These are phyloP conservation scores for Halocynthia aurantium DNA, from an alignment of 23 tunicate genomes.

Conservation along the genomic window DNA sequence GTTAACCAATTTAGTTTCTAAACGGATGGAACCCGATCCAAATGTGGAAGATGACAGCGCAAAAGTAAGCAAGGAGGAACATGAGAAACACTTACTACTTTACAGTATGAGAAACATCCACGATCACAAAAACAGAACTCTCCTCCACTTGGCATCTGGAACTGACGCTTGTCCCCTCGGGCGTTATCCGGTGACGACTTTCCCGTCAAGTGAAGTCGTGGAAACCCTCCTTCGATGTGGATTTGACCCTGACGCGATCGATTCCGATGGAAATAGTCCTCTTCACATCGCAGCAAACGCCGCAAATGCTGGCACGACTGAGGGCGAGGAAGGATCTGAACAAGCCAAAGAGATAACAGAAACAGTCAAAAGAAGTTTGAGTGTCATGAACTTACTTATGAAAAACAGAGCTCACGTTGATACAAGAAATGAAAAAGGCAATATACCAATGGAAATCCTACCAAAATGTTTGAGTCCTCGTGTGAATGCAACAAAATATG, in stretches of 20 bases:
- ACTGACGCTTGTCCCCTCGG: slow-evolving; percentile 67
- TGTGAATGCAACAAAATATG: slow-evolving; percentile 25
- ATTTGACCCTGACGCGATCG: slow-evolving; percentile 54
- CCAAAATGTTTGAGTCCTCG: slow-evolving; percentile 6
- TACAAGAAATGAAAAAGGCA: slow-evolving; percentile 28
- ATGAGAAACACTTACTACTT: slow-evolving; percentile 24
- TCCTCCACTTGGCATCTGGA: slow-evolving; percentile 72
- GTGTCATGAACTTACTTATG: slow-evolving; percentile 33
- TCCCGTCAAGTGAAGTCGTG: slow-evolving; percentile 49
- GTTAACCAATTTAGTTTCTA: slow-evolving; percentile 34
- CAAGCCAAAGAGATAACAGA: not conserved
- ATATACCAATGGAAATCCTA: slow-evolving; percentile 23
- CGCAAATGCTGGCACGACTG: not conserved
- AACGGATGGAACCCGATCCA: not conserved
- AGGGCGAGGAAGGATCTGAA: slow-evolving; percentile 4
- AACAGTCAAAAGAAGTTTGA: not conserved
- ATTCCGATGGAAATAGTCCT: slow-evolving; percentile 62
- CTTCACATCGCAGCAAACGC: slow-evolving; percentile 42
- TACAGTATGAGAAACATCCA: slow-evolving; percentile 36
- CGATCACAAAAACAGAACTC: slow-evolving; percentile 67
- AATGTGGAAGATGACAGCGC: not conserved
- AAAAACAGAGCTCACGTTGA: slow-evolving; percentile 51
- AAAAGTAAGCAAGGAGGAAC: not conserved
- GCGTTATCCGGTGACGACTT: slow-evolving; percentile 70
- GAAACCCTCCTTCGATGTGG: slow-evolving; percentile 47